These are phyloP conservation scores for Drosophila multiciliata DNA, from an alignment of 2,888 invertebrate genomes.

Conservation along the genomic window DNA sequence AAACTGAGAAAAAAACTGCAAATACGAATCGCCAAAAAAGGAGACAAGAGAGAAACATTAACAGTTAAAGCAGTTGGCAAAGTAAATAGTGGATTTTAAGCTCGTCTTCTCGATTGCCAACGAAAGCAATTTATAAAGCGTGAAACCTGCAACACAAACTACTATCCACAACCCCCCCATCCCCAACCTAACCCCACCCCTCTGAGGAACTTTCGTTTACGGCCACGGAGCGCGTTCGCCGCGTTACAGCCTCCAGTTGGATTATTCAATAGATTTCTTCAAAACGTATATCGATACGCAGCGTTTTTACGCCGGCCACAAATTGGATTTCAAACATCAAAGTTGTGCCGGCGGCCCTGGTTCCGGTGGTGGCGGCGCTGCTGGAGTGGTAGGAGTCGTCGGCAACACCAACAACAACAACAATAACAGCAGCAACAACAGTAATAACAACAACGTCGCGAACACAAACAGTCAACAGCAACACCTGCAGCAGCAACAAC, in stretches of 20 bases:
- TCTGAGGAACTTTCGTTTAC: slow-evolving; percentile 18
- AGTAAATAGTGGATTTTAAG: neutral
- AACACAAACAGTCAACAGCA: slow-evolving; percentile 47
- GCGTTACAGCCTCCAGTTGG: slow-evolving; percentile 77
- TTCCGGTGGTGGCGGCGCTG: slow-evolving; percentile 86
- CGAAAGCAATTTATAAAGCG: neutral
- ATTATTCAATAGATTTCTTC: slow-evolving; percentile 84
- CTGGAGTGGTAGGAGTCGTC: slow-evolving; percentile 79
- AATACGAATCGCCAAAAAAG: neutral
- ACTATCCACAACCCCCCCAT: neutral
- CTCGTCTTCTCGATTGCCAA: neutral
- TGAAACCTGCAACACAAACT: neutral
- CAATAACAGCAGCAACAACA: slow-evolving; percentile 82
- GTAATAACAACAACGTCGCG: slow-evolving; percentile 85
- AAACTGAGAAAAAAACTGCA: neutral
- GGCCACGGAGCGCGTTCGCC: slow-evolving; percentile 56
- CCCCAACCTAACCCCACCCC: neutral
- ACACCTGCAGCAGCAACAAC: slow-evolving; percentile 42
- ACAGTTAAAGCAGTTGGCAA: neutral
- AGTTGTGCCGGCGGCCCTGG: slow-evolving; percentile 89
- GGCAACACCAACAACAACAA: slow-evolving; percentile 83
- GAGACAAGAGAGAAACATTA: neutral
- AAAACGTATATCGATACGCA: slow-evolving; percentile 85
- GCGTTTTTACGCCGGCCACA: slow-evolving; percentile 88
- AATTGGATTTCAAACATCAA: slow-evolving; percentile 94